Evolutionary conservation across 2,888 invertebrate genomes (phyloP).

Genomic region (Thysanoteuthis rhombus): DNA sequence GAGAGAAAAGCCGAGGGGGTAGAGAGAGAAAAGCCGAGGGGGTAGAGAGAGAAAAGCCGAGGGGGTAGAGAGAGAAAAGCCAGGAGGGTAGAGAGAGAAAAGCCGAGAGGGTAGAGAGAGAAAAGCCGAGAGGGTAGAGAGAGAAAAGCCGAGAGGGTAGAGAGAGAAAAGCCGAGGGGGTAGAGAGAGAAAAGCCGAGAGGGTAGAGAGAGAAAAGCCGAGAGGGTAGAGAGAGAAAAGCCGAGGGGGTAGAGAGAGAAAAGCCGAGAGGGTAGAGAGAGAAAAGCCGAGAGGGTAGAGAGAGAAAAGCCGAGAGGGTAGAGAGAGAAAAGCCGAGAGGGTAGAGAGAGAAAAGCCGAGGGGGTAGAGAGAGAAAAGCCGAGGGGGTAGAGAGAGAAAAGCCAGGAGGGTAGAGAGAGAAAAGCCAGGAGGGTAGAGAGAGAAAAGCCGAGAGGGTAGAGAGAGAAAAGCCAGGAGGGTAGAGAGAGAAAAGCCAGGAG

Average conservation of each 20-base stretch:
- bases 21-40: neutral
- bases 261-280: neutral
- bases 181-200: neutral
- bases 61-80: neutral
- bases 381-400: neutral
- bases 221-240: neutral
- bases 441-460: too few species aligned
- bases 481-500: too few species aligned
- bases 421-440: too few species aligned
- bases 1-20: neutral
- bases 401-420: too few species aligned
- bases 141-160: neutral
- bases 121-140: neutral
- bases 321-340: neutral
- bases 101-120: neutral
- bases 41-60: too few species aligned
- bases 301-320: too few species aligned
- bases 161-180: neutral
- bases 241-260: neutral
- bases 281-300: neutral
- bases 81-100: too few species aligned
- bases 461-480: too few species aligned
- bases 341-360: neutral
- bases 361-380: constrained; percentile 25
- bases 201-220: neutral